Evolutionary conservation across 2,797 vertebrate genomes (phyloP).

Genomic region (Oreochromis grahami): DNA sequence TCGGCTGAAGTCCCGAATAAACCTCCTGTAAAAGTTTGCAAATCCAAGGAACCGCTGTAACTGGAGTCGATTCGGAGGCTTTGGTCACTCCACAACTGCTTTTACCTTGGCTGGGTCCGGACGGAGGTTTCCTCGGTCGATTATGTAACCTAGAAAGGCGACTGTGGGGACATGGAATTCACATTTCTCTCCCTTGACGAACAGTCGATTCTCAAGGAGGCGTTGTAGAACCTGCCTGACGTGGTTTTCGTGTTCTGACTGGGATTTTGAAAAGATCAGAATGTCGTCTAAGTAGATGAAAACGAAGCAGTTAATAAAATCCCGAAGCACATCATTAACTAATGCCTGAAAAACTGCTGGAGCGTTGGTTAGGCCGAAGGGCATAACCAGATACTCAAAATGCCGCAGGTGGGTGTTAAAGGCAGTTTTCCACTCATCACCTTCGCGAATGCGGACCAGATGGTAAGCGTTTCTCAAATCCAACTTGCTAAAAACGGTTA

Average conservation of each 20-base stretch:
- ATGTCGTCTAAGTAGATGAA: rapidly evolving
- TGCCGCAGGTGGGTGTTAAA: neutral
- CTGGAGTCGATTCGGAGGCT: rapidly evolving
- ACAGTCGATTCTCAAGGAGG: neutral
- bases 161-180: neutral
- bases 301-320: neutral
- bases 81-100: too few species aligned
- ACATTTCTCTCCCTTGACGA: neutral
- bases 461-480: neutral
- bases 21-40: too few species aligned
- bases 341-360: neutral
- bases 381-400: neutral
- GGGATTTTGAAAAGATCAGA: neutral
- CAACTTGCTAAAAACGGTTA: rapidly evolving
- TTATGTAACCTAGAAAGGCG: rapidly evolving
- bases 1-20: rapidly evolving
- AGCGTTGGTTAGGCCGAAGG: neutral
- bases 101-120: rapidly evolving
- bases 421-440: neutral
- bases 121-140: rapidly evolving
- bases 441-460: rapidly evolving
- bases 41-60: too few species aligned
- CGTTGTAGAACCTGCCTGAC: rapidly evolving
- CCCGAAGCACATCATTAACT: neutral
- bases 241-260: neutral